Conservation (phyloP, 2,797 vertebrate genomes). For the Cossypha dichroa region DNA sequence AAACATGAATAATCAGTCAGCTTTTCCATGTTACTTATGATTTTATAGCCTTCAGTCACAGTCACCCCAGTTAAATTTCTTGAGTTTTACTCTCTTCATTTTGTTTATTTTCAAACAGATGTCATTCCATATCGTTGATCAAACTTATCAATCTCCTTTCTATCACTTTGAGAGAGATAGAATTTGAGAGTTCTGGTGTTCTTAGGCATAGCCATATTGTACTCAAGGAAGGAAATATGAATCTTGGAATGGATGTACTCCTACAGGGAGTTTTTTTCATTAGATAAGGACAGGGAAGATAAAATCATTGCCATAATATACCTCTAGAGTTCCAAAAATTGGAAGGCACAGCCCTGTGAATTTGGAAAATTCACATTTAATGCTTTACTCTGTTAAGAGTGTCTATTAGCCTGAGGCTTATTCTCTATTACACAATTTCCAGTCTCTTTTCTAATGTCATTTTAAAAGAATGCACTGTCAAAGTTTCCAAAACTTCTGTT, state of each 20-base stretch:
- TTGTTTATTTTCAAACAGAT: neutral
- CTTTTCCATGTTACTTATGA: neutral
- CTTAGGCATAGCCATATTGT: neutral
- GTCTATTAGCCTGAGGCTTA: neutral
- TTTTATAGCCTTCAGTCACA: neutral
- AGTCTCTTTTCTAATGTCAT: neutral
- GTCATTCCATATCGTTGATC: neutral
- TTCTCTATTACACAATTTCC: neutral
- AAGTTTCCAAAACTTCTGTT: neutral
- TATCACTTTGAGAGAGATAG: neutral
- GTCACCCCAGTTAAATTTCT: neutral
- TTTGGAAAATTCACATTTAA: neutral
- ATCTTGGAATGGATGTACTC: neutral
- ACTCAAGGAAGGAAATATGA: neutral
- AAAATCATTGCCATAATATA: neutral
- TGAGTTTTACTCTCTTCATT: neutral
- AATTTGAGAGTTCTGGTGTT: neutral
- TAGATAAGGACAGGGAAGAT: neutral
- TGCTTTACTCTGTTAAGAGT: neutral
- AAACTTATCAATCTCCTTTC: neutral
- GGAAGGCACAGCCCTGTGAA: neutral
- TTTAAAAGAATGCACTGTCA: neutral
- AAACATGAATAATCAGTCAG: neutral
- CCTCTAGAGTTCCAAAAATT: neutral
- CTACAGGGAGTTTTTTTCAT: fast-evolving